Percentiles rank a stretch among this genome's conserved stretches.
These are phyloP conservation scores for Myrmecophaga tridactyla DNA, from an alignment of 2,113 vertebrate genomes.

Conservation along the genomic window DNA sequence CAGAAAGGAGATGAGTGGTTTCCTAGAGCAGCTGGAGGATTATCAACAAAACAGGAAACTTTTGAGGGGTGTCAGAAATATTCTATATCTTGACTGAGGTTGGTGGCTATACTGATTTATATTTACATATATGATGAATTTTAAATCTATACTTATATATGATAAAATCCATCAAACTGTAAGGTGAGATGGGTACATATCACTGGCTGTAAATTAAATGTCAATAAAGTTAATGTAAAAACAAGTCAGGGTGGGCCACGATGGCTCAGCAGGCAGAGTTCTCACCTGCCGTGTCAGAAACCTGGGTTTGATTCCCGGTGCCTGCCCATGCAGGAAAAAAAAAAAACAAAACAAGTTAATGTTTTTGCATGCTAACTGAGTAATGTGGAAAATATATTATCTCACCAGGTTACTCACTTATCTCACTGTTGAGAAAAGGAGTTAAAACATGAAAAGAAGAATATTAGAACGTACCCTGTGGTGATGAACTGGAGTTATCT, in stretches of 20 bases:
- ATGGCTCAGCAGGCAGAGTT: no score
- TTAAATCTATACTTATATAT: no score
- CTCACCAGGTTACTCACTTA: not conserved
- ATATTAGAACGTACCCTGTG: not conserved
- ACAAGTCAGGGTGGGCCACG: not conserved
- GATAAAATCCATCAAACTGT: not conserved
- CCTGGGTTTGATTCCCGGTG: no score
- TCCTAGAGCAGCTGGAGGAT: not conserved
- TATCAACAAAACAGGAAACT: not conserved
- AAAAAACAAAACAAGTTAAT: no score
- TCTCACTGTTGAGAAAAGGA: not conserved
- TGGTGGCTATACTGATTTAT: not conserved
- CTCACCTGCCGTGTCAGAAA: no score
- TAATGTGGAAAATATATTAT: not conserved
- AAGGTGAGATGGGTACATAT: not conserved
- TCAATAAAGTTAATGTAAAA: not conserved
- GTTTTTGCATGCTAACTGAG: not conserved
- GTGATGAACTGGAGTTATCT: not conserved
- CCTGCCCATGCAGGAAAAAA: no score
- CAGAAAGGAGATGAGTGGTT: not conserved
- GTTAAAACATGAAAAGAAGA: not conserved
- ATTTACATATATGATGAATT: not conserved
- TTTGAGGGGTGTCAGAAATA: not conserved
- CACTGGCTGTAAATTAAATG: not conserved
- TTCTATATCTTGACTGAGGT: not conserved